A percentile compares a stretch with the other conserved stretches of the same genome.
Evolutionary conservation across 1,140 invertebrate genomes (phyloP).

Genomic region (Hydropsyche tenuis): DNA sequence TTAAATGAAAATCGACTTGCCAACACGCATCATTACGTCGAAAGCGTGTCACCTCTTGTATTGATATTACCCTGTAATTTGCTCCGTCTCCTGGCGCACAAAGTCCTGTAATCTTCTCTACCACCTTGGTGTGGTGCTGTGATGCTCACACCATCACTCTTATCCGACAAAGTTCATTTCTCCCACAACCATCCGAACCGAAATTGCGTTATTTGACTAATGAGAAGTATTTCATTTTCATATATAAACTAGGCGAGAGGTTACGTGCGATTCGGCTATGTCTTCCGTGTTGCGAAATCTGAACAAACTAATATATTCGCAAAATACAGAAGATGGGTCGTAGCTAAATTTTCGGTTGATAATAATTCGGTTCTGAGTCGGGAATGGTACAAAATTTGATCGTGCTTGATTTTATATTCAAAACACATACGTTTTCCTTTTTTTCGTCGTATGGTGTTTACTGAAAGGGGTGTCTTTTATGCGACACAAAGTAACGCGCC

Average conservation of each 20-base stretch:
- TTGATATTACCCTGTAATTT: constrained; percentile 24
- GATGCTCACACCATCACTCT: too few relatives aligned
- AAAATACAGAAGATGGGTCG: too few relatives aligned
- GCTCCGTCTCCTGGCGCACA: constrained; percentile 8
- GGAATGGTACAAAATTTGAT: too few relatives aligned
- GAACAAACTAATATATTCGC: too few relatives aligned
- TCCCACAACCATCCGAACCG: neutral
- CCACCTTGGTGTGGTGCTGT: neutral
- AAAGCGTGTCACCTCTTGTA: constrained; percentile 5
- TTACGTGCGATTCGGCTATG: neutral
- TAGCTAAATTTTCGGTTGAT: too few relatives aligned
- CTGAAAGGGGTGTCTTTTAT: constrained; percentile 16
- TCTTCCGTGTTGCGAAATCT: too few relatives aligned
- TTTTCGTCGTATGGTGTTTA: constrained; percentile 16
- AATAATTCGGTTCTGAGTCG: too few relatives aligned
- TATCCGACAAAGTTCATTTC: too few relatives aligned
- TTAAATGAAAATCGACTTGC: too few relatives aligned
- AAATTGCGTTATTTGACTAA: constrained; percentile 27
- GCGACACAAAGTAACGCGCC: constrained; percentile 11
- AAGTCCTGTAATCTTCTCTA: constrained; percentile 28
- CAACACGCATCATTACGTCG: constrained; percentile 7
- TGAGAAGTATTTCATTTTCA: constrained; percentile 28
- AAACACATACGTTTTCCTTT: neutral
- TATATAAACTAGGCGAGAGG: constrained; percentile 6
- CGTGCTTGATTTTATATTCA: too few relatives aligned